These are phyloP conservation scores for Parapristionchus giblindavisi DNA, from an alignment of 2,888 invertebrate species.

Conservation along the genomic window DNA sequence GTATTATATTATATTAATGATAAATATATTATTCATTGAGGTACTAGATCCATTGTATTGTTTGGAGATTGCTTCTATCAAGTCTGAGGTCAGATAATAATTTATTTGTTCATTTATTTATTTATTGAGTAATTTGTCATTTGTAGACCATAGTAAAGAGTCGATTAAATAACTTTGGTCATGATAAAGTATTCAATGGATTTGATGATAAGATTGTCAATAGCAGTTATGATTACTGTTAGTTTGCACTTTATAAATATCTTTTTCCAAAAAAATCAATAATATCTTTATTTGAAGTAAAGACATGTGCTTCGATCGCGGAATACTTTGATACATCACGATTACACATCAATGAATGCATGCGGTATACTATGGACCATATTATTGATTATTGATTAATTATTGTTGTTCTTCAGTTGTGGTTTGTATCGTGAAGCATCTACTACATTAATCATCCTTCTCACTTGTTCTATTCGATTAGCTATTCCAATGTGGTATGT, in stretches of 20 bases:
- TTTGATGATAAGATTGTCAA: background rate
- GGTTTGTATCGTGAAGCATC: background rate
- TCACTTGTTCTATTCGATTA: background rate
- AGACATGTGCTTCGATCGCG: background rate
- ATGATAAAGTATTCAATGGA: background rate
- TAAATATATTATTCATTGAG: slow-evolving; percentile 1
- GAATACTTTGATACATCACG: slow-evolving; percentile 6
- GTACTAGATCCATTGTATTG: slow-evolving; percentile 22
- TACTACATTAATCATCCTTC: too few species aligned
- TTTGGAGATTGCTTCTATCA: background rate
- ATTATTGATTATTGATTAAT: background rate
- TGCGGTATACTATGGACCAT: background rate
- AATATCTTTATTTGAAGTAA: background rate
- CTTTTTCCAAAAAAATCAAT: too few species aligned
- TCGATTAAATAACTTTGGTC: background rate
- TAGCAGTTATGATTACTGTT: background rate
- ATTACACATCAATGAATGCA: background rate
- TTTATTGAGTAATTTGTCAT: too few species aligned
- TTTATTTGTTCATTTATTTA: background rate
- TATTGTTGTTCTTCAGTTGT: background rate
- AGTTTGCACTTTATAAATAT: background rate
- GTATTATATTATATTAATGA: background rate
- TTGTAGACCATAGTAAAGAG: background rate
- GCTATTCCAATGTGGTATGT: background rate
- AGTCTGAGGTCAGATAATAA: background rate